Evolutionary conservation across 2,113 vertebrate genomes (phyloP).

Genomic region (Callaeas wilsoni): DNA sequence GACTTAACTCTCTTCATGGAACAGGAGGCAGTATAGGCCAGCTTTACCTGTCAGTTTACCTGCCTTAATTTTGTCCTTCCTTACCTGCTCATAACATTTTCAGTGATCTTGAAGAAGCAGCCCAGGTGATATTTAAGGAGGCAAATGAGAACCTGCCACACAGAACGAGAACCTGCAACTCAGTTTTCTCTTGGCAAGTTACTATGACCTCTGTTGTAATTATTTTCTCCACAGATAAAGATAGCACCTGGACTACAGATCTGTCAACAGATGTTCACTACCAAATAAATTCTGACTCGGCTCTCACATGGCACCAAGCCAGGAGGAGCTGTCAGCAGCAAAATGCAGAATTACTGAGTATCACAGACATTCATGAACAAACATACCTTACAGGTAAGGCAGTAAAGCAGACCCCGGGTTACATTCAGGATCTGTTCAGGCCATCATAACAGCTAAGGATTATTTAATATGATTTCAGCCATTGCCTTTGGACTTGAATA

Average conservation of each 20-base stretch:
- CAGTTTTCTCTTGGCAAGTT: not conserved
- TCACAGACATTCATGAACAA: constrained; percentile 87
- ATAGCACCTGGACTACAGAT: constrained; percentile 78
- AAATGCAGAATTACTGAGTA: constrained; percentile 81
- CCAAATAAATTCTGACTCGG: constrained; percentile 82
- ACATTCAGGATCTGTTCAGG: not conserved
- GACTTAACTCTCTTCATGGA: not conserved
- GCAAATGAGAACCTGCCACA: not conserved
- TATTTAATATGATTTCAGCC: not conserved
- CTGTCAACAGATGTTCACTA: constrained; percentile 78
- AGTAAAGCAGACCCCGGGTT: not conserved
- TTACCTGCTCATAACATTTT: accelerated
- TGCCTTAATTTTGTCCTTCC: not conserved
- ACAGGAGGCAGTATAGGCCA: not conserved
- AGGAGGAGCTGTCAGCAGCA: constrained; percentile 91
- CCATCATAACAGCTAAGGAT: not conserved
- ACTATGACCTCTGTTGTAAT: not conserved
- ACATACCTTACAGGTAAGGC: constrained; percentile 82
- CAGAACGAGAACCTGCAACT: accelerated
- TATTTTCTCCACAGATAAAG: constrained; percentile 29
- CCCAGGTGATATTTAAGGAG: not conserved
- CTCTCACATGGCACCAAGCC: constrained; percentile 89
- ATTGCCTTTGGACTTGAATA: not conserved
- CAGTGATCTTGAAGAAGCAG: not conserved
- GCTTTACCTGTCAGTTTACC: not conserved